Evolutionary conservation across 2,113 vertebrate genomes (phyloP).

Genomic region (Dipodomys spectabilis): DNA sequence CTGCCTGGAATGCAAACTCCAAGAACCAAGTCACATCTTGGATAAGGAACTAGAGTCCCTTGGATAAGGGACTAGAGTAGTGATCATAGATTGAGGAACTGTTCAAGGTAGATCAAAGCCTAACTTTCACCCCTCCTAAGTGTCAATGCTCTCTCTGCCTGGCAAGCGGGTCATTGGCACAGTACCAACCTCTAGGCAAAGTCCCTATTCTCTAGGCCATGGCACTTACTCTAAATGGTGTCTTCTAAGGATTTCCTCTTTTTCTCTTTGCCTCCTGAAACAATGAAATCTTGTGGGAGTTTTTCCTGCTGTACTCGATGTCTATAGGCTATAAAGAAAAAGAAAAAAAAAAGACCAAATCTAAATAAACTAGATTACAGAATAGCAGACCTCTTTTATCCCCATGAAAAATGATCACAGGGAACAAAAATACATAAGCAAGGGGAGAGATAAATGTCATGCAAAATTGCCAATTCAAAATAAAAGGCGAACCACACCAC

Average conservation of each 20-base stretch:
- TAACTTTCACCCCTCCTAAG: not conserved
- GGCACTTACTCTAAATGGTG: not conserved
- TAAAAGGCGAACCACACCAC: constrained; percentile 71
- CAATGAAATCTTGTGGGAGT: not conserved
- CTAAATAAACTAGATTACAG: constrained; percentile 80
- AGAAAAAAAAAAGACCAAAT: not conserved
- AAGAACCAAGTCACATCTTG: not conserved
- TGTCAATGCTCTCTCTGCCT: no score
- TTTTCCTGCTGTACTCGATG: not conserved
- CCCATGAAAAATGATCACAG: constrained; percentile 79
- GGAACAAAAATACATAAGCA: constrained; percentile 80
- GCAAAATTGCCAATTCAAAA: constrained; percentile 76
- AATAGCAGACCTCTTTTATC: constrained; percentile 20
- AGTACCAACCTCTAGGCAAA: not conserved
- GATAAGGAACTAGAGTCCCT: no score
- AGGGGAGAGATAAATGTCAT: constrained; percentile 83
- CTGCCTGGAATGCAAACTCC: not conserved
- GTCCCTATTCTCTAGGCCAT: not conserved
- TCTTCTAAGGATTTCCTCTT: not conserved
- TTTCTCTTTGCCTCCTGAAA: not conserved
- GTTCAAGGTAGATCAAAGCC: not conserved
- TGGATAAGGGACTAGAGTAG: not conserved
- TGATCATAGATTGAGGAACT: not conserved
- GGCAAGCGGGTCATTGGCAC: not conserved
- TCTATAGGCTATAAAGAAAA: not conserved